phyloP scores from a whole-genome alignment of 2,888 invertebrate species.

The Lochmaea capreae region DNA sequence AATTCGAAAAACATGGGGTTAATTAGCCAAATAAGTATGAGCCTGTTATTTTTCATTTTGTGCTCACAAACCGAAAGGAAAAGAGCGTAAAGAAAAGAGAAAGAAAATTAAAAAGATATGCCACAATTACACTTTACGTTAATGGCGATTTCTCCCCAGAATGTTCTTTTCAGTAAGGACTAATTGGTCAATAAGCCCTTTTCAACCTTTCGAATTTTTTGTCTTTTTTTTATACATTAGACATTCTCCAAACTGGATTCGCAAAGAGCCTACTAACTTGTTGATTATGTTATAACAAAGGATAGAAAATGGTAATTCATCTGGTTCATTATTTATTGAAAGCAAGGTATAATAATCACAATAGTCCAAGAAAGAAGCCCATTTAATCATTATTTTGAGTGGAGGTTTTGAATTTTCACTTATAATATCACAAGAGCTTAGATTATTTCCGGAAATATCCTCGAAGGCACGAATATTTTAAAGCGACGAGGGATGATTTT shows the following conservation, averaged over 20 bases:
- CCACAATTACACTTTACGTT: conserved; percentile 44
- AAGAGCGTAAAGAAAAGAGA: conserved; percentile 31
- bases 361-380: too few species aligned
- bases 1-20: not conserved
- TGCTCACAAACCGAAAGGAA: not conserved
- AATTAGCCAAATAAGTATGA: not conserved
- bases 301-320: too few species aligned
- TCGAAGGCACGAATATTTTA: too few species aligned
- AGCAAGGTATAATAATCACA: too few species aligned
- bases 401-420: too few species aligned
- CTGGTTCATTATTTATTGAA: not conserved
- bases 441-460: too few species aligned
- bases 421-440: too few species aligned
- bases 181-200: conserved; percentile 44
- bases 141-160: conserved; percentile 41
- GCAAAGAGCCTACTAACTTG: not conserved
- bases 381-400: too few species aligned
- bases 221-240: not conserved
- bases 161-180: conserved; percentile 39
- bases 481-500: too few species aligned
- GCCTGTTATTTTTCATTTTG: not conserved
- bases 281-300: conserved; percentile 2
- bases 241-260: not conserved
- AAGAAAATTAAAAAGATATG: conserved; percentile 45
- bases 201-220: conserved; percentile 27